These are phyloP conservation scores for Drepana arcuata DNA, from an alignment of 1,140 invertebrate genomes.

Conservation along the genomic window DNA sequence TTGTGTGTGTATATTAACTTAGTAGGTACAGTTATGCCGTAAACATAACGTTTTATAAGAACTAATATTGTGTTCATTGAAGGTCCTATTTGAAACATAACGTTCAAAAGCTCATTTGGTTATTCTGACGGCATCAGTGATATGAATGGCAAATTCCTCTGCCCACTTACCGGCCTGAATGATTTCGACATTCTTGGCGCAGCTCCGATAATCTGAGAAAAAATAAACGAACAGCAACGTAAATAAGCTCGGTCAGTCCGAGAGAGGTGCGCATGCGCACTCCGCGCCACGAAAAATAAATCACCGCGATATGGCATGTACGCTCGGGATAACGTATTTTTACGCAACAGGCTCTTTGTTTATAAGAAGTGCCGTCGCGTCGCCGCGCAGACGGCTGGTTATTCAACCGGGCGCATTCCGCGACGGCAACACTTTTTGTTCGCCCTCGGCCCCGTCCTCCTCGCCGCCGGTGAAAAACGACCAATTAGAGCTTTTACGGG, in stretches of 20 bases:
- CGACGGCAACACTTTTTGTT: conserved; percentile 62
- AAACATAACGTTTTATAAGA: no score
- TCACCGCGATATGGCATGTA: conserved; percentile 44
- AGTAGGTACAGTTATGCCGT: no score
- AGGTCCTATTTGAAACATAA: conserved; percentile 1
- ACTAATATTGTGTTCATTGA: conserved; percentile 3
- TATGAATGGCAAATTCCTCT: conserved; percentile 68
- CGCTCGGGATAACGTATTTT: conserved; percentile 62
- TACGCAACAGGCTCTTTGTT: conserved; percentile 65
- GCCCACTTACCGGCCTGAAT: conserved; percentile 67
- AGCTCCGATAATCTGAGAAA: conserved; percentile 63
- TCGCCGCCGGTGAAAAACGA: conserved; percentile 48
- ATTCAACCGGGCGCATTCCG: conserved; percentile 67
- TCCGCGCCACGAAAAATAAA: conserved; percentile 51
- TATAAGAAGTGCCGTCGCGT: conserved; percentile 38
- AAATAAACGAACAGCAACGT: conserved; percentile 59
- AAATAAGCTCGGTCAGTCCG: conserved; percentile 55
- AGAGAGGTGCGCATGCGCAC: conserved; percentile 49
- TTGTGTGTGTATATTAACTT: no score
- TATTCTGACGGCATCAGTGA: conserved; percentile 32
- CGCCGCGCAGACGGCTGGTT: conserved; percentile 49
- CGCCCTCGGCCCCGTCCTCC: conserved; percentile 28
- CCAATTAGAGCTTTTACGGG: conserved; percentile 64
- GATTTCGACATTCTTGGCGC: conserved; percentile 70
- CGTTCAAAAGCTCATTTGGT: conserved; percentile 22